Evolutionary conservation across 2,113 vertebrate genomes (phyloP).

Genomic region (Paratilapia polleni): DNA sequence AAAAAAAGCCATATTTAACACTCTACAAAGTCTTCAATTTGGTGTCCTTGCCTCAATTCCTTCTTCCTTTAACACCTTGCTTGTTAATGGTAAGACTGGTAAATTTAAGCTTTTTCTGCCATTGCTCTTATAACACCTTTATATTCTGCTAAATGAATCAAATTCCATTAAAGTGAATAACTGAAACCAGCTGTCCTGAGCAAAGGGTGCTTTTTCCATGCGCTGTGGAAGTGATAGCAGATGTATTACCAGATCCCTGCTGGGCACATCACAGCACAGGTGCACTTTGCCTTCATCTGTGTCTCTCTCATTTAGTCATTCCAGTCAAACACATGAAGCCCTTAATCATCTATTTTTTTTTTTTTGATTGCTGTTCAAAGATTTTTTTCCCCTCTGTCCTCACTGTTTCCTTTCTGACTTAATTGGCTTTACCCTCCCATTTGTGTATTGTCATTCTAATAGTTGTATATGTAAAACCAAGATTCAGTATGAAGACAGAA

Average conservation of each 20-base stretch:
- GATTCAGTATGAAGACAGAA: neutral
- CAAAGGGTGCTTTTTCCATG: neutral
- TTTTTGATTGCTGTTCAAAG: neutral
- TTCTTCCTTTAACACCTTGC: neutral
- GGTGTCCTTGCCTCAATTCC: neutral
- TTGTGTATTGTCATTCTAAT: neutral
- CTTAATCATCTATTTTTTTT: neutral
- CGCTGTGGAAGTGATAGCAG: conserved; percentile 11
- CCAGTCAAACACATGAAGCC: neutral
- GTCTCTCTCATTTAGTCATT: conserved; percentile 4
- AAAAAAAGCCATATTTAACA: neutral
- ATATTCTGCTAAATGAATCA: conserved; percentile 8
- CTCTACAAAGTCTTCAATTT: neutral
- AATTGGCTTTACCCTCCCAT: neutral
- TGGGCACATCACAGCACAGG: conserved; percentile 28
- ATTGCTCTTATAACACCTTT: neutral
- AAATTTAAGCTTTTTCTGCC: neutral
- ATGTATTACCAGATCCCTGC: conserved; percentile 30
- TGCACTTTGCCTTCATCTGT: conserved; percentile 23
- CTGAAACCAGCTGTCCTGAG: conserved; percentile 20
- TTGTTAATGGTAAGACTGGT: neutral
- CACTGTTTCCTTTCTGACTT: neutral
- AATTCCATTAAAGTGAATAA: conserved; percentile 6
- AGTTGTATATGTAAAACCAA: neutral
- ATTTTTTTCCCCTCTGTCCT: neutral